Evolutionary conservation across 2,113 vertebrate genomes (phyloP).

Genomic region (Dicerorhinus sumatrensis): DNA sequence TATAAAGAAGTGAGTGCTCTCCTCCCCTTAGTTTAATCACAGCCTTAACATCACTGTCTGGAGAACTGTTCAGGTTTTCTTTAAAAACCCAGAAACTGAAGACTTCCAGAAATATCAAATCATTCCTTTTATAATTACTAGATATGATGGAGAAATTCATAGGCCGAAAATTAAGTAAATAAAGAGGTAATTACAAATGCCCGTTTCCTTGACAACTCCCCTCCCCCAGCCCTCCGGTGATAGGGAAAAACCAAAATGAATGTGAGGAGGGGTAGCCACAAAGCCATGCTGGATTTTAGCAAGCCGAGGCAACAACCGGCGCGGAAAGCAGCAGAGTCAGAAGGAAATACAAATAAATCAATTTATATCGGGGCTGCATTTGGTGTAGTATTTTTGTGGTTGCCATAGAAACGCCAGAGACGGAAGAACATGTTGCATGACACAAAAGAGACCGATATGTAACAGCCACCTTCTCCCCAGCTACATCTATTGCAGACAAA

Average conservation of each 20-base stretch:
- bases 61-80: neutral
- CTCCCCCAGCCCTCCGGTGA: slow-evolving; percentile 54
- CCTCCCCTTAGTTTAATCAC: neutral
- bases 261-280: slow-evolving; percentile 62
- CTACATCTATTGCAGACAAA: neutral
- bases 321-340: neutral
- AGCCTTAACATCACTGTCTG: neutral
- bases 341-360: neutral
- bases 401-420: slow-evolving; percentile 84
- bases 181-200: slow-evolving; percentile 48
- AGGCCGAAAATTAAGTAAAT: slow-evolving; percentile 25
- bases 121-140: neutral
- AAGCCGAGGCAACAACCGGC: neutral
- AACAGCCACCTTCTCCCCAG: slow-evolving; percentile 44
- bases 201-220: slow-evolving; percentile 84
- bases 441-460: slow-evolving; percentile 72
- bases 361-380: neutral
- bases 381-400: slow-evolving; percentile 74
- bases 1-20: neutral
- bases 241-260: slow-evolving; percentile 53
- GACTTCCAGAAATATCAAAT: neutral
- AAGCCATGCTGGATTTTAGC: neutral
- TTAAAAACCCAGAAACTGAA: neutral
- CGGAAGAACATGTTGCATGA: slow-evolving; percentile 73
- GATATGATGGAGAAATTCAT: neutral